A percentile compares a stretch with the other conserved stretches of the same genome.
Evolutionary conservation across 2,113 vertebrate genomes (phyloP).

Genomic region (Platysternon megacephalum): DNA sequence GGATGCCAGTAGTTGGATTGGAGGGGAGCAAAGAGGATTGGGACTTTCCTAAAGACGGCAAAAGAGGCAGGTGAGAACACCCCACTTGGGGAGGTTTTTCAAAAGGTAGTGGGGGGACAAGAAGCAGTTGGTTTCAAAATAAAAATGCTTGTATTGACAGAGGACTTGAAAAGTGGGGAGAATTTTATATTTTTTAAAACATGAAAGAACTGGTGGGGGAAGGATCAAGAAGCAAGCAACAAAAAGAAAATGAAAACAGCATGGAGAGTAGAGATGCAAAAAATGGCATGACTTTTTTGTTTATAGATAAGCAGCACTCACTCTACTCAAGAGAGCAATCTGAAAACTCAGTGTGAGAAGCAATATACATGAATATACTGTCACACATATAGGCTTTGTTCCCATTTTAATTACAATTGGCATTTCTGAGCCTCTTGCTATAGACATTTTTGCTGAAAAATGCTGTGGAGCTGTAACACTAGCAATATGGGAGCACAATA

Average conservation of each 20-base stretch:
- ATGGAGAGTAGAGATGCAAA: neutral
- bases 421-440: neutral
- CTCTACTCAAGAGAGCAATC: neutral
- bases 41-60: neutral
- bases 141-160: neutral
- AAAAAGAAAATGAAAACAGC: neutral
- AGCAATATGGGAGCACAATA: neutral
- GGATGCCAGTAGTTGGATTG: neutral
- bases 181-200: neutral
- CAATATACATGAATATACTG: neutral
- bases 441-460: neutral
- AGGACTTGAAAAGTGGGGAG: neutral
- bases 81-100: neutral
- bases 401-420: neutral
- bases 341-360: neutral
- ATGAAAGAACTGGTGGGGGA: neutral
- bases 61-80: neutral
- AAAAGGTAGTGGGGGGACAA: neutral
- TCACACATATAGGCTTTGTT: neutral
- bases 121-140: neutral
- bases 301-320: neutral
- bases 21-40: neutral
- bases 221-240: neutral
- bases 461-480: neutral
- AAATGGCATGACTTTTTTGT: neutral